Evolutionary conservation across 1,140 invertebrate species (phyloP).

Genomic region (Bursaphelenchus mucronatus): DNA sequence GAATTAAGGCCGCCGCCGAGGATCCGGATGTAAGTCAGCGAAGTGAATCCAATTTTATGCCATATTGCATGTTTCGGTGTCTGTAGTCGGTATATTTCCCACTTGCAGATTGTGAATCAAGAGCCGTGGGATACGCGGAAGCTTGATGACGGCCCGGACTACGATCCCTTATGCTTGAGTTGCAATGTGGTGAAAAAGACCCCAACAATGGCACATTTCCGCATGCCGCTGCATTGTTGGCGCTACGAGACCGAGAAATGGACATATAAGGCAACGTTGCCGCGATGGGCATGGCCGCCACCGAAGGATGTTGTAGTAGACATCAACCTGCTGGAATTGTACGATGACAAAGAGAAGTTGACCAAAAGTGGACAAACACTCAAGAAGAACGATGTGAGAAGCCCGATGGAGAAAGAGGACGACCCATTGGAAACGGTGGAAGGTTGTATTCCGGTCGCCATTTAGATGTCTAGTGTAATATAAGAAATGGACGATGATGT

Average conservation of each 20-base stretch:
- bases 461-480: too few species aligned
- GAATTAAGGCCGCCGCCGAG: slow-evolving; percentile 27
- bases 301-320: slow-evolving; percentile 3
- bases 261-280: slow-evolving; percentile 45
- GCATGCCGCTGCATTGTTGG: slow-evolving; percentile 51
- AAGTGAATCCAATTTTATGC: not conserved
- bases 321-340: slow-evolving; percentile 12
- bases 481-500: too few species aligned
- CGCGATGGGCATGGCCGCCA: slow-evolving; percentile 47
- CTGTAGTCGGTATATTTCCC: not conserved
- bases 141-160: slow-evolving; percentile 32
- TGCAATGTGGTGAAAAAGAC: slow-evolving; percentile 45
- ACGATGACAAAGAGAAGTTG: not conserved
- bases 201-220: slow-evolving; percentile 38
- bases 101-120: not conserved
- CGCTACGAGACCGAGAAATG: slow-evolving; percentile 50
- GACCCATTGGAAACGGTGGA: too few species aligned
- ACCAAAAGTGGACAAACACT: too few species aligned
- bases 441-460: too few species aligned
- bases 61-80: not conserved
- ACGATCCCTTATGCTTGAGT: slow-evolving; percentile 43
- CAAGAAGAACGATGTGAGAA: too few species aligned
- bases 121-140: slow-evolving; percentile 3
- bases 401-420: too few species aligned
- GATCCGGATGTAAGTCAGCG: slow-evolving; percentile 9